Conservation (phyloP, 2,797 vertebrate genomes). For the Coluber constrictor region DNA sequence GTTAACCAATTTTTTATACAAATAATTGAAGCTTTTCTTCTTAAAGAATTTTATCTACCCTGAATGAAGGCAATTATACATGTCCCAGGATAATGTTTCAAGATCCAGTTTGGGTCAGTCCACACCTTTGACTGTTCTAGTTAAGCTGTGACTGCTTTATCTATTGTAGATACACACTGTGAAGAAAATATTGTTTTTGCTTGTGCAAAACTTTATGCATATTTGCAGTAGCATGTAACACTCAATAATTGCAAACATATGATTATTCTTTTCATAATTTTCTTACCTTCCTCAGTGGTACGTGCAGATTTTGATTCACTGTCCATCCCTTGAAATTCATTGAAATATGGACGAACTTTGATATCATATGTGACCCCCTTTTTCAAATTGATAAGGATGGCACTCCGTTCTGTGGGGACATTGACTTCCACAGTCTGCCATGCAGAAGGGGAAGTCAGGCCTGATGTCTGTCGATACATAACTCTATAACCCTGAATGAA, state of each 20-base stretch:
- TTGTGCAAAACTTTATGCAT: neutral
- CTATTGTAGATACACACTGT: neutral
- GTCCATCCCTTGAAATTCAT: constrained; percentile 98
- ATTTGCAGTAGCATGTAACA: neutral
- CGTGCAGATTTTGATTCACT: constrained; percentile 91
- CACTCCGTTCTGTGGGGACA: constrained; percentile 86
- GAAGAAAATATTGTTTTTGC: neutral
- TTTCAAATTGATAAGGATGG: constrained; percentile 84
- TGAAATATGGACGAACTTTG: constrained; percentile 97
- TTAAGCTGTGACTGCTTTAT: neutral
- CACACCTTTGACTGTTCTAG: neutral
- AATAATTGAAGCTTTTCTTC: neutral
- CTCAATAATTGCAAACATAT: neutral
- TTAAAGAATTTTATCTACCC: neutral
- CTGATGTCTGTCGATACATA: constrained; percentile 90
- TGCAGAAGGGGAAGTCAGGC: constrained; percentile 77
- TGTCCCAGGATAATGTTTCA: neutral
- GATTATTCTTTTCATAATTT: neutral
- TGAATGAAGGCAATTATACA: neutral
- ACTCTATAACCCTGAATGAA: constrained; percentile 98
- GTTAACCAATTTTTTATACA: neutral
- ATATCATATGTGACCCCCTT: constrained; percentile 95
- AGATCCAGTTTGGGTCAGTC: neutral
- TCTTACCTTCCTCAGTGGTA: constrained; percentile 92
- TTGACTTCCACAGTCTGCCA: constrained; percentile 95